Evolutionary conservation across 2,888 invertebrate species (phyloP).

Genomic region (Tenodera sinensis): DNA sequence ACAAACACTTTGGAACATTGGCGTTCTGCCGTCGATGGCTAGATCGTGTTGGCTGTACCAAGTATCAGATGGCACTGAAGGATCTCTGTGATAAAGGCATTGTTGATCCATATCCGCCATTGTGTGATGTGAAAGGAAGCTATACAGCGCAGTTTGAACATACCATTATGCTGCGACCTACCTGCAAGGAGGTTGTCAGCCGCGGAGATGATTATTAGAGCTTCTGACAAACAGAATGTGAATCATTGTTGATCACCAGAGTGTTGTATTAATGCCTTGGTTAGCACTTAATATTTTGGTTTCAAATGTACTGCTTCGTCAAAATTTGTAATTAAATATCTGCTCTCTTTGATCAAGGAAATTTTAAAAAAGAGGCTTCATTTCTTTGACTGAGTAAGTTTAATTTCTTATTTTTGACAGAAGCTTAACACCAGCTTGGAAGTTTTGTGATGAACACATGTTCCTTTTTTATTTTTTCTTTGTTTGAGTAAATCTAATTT

Average conservation of each 20-base stretch:
- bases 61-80: slow-evolving; percentile 97
- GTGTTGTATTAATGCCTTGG: neutral
- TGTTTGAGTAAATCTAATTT: neutral
- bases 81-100: slow-evolving; percentile 93
- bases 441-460: neutral
- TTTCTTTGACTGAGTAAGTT: neutral
- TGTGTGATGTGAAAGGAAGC: slow-evolving; percentile 94
- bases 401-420: neutral
- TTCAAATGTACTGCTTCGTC: neutral
- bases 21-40: slow-evolving; percentile 99
- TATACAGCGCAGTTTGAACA: slow-evolving; percentile 99
- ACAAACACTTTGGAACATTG: slow-evolving; percentile 94
- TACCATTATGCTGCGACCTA: slow-evolving; percentile 93
- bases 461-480: no score
- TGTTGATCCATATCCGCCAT: slow-evolving; percentile 97
- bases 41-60: slow-evolving; percentile 93
- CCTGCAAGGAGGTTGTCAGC: slow-evolving; percentile 97
- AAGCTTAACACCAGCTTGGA: neutral
- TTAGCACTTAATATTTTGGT: neutral
- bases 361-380: neutral
- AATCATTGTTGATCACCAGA: neutral
- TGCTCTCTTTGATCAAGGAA: neutral
- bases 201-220: slow-evolving; percentile 90
- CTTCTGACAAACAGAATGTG: neutral
- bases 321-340: neutral